phyloP scores from a whole-genome alignment of 2,113 vertebrate genomes.

The Panthera tigris region DNA sequence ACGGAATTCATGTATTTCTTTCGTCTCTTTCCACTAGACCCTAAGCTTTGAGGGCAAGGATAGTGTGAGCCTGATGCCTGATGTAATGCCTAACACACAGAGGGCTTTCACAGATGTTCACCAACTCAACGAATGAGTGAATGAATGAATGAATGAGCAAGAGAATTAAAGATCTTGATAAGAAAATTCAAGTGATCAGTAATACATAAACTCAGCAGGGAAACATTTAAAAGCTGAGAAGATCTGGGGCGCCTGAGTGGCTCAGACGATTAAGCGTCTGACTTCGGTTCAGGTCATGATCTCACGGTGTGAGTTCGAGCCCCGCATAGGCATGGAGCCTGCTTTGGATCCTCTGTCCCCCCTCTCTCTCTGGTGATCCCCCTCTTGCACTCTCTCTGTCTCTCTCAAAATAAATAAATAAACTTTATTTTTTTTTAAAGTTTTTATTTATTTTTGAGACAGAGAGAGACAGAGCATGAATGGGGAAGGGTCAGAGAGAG shows the following conservation, averaged over 20 bases:
- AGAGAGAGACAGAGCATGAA: too few relatives aligned
- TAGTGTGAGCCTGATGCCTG: accelerated
- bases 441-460: too few relatives aligned
- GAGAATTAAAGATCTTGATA: background rate
- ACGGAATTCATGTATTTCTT: background rate
- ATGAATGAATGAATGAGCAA: background rate
- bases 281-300: too few relatives aligned
- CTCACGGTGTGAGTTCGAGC: too few relatives aligned
- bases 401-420: too few relatives aligned
- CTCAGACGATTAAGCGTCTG: too few relatives aligned
- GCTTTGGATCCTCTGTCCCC: too few relatives aligned
- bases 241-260: background rate
- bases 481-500: too few relatives aligned
- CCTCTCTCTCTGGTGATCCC: too few relatives aligned
- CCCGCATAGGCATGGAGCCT: too few relatives aligned
- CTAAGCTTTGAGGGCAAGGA: background rate
- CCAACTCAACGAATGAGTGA: too few relatives aligned
- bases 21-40: background rate
- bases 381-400: too few relatives aligned
- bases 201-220: background rate
- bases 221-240: background rate
- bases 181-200: background rate
- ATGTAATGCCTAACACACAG: background rate
- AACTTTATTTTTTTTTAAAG: background rate
- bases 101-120: background rate